phyloP scores from a whole-genome alignment of 2,888 invertebrate genomes.

The Hanleya hanleyi region DNA sequence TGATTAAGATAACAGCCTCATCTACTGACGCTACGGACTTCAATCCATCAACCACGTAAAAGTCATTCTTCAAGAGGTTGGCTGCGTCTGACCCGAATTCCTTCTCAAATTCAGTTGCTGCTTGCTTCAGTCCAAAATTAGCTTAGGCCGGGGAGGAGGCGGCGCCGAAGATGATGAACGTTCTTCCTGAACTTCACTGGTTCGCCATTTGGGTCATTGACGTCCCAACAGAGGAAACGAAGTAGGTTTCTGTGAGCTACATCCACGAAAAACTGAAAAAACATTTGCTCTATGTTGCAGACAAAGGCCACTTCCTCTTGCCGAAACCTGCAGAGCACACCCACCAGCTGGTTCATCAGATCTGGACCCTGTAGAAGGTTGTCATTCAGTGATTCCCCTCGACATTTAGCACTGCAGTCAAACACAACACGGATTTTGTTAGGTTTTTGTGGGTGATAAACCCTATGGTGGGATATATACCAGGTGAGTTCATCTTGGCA shows the following conservation, averaged over 20 bases:
- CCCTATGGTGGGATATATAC: constrained; percentile 20
- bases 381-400: constrained; percentile 20
- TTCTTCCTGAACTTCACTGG: constrained; percentile 32
- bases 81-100: constrained; percentile 24
- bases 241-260: constrained; percentile 24
- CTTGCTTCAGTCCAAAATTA: constrained; percentile 30
- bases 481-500: not conserved
- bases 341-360: constrained; percentile 28
- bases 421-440: constrained; percentile 31
- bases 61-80: constrained; percentile 32
- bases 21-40: constrained; percentile 20
- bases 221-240: constrained; percentile 32
- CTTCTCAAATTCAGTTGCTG: constrained; percentile 11
- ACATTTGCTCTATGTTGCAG: constrained; percentile 40
- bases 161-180: constrained; percentile 35
- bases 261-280: constrained; percentile 19
- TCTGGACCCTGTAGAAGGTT: constrained; percentile 35
- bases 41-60: constrained; percentile 45
- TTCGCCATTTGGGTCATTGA: no score
- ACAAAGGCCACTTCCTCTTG: constrained; percentile 25
- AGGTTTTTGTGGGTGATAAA: not conserved
- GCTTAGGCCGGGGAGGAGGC: constrained; percentile 36
- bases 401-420: constrained; percentile 34
- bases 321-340: constrained; percentile 33
- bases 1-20: no score